Conservation (phyloP, 2,888 invertebrate genomes). For the Meteorus cinctellus region DNA sequence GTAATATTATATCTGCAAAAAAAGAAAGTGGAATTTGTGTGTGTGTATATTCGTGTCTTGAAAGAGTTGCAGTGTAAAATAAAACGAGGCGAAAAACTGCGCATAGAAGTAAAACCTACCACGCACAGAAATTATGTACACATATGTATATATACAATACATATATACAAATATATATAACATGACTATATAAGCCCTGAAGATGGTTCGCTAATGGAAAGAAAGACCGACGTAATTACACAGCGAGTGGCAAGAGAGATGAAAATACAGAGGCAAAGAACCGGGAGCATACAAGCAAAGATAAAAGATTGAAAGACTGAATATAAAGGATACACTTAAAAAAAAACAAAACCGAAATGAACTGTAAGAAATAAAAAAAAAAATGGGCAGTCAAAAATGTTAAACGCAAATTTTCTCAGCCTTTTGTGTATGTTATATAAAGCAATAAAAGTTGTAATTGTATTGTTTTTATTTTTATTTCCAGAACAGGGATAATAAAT, state of each 20-base stretch:
- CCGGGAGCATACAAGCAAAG: neutral
- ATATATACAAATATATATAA: neutral
- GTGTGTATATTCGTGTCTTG: neutral
- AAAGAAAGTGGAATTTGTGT: conserved; percentile 8
- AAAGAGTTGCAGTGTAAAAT: conserved; percentile 27
- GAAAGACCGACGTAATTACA: conserved; percentile 21
- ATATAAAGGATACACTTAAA: neutral
- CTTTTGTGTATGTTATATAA: too few relatives aligned
- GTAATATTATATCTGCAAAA: neutral
- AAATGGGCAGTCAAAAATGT: neutral
- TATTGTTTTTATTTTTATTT: neutral
- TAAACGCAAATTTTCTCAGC: too few relatives aligned
- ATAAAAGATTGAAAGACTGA: conserved; percentile 8
- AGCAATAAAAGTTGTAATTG: conserved; percentile 1
- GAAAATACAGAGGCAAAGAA: conserved; percentile 1
- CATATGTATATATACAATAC: neutral
- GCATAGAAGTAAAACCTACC: conserved; percentile 3
- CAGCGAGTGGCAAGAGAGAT: conserved; percentile 2
- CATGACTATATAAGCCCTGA: conserved; percentile 17
- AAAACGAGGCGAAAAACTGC: conserved; percentile 14
- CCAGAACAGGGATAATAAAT: neutral
- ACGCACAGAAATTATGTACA: neutral
- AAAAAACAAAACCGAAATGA: neutral
- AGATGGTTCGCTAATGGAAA: conserved; percentile 23
- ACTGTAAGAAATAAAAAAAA: neutral